Base-by-base conservation (phyloP, 2,113 vertebrate genomes). In the Aepyceros melampus region DNA sequence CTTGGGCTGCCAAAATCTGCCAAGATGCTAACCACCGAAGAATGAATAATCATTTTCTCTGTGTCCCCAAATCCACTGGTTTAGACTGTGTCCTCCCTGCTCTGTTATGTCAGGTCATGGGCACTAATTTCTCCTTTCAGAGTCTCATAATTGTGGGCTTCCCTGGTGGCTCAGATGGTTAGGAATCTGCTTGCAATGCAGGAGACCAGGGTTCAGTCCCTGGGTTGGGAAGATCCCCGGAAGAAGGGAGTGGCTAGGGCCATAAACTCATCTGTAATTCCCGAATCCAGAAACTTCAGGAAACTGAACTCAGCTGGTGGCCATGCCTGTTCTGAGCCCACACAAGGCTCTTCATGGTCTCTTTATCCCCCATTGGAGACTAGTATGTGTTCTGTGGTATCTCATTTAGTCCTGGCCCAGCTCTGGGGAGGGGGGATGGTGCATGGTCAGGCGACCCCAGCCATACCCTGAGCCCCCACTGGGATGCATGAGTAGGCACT, bases 211-310 rank as follows among this genome's bases (percentile, higher is more conserved):
- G 71, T 76, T 76, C 71, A 27, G 8, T 27, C 40, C 71, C 3
- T 76, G 71, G 23, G 40, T 27, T 0, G 2, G 36, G 23, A 76
- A 76, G 36, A 43, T 76, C 40, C 40, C 12, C 0, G 0, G 40
- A 14, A 76, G 40, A 43, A 25, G 23, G 12, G 71, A 76, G 23
- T 43, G 71, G 23, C 36, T 6, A 58, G 15, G 83, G 15, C 36
- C 55, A 85, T 36, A 85, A 31, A 55, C 21, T 9, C 51, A 16
- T 36, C 51, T 36, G n/a, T 53, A 83, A 60, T 60, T 45, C 36
- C 27, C 29, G 3, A 60, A 60, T 60, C 83, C 36, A 85, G 55
- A 58, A 58, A 31, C 55, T 58, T 31, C 55, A 1, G 36, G 19
- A 29, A 31, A 29, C 36, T 16, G 3, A 85, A 31, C 36, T 31